Evolutionary conservation across 2,113 vertebrate genomes (phyloP).

Genomic region (Lanius collurio): DNA sequence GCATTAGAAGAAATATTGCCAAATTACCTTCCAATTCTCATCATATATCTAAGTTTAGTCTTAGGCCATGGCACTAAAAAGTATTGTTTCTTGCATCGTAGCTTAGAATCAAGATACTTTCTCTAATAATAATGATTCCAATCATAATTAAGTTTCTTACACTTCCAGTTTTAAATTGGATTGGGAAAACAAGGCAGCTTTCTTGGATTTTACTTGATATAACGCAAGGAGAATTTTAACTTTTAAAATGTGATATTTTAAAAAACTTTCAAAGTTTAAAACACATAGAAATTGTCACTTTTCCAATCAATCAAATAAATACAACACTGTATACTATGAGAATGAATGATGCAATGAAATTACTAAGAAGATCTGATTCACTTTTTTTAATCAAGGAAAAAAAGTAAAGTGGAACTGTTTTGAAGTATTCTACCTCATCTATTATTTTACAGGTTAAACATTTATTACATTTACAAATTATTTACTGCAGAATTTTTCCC

Average conservation of each 20-base stretch:
- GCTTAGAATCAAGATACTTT: background rate
- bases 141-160: background rate
- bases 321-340: background rate
- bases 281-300: background rate
- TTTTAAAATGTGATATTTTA: background rate
- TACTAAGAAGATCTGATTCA: background rate
- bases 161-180: background rate
- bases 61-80: background rate
- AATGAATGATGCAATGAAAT: background rate
- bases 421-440: slow-evolving; percentile 15
- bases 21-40: background rate
- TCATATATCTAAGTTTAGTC: background rate
- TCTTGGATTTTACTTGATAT: background rate
- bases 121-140: background rate
- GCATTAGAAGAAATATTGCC: background rate
- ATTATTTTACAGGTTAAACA: slow-evolving; percentile 41
- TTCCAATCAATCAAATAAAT: background rate
- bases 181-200: background rate
- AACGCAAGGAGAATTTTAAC: background rate
- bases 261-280: background rate
- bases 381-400: background rate
- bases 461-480: slow-evolving; percentile 59
- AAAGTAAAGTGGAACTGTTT: background rate
- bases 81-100: background rate
- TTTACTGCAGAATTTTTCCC: slow-evolving; percentile 41